These are phyloP conservation scores for Leptarthrus brevirostris DNA, from an alignment of 2,888 invertebrate genomes.

Conservation along the genomic window DNA sequence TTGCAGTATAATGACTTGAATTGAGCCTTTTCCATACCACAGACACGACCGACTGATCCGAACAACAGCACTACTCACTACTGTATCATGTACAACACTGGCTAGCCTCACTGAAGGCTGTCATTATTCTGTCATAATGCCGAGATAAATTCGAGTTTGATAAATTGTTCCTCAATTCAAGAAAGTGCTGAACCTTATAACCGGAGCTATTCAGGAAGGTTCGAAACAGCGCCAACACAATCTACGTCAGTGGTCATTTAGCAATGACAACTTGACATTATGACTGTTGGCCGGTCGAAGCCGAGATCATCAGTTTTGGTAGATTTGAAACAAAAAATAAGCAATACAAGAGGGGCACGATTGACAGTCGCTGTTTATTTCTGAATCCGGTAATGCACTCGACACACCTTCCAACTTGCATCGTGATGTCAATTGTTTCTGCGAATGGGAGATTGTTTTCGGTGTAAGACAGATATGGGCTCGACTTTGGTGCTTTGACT, in stretches of 20 bases:
- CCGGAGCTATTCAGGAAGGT: background rate
- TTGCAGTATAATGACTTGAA: constrained; percentile 25
- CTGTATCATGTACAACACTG: background rate
- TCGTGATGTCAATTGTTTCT: background rate
- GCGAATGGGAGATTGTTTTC: background rate
- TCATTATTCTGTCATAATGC: constrained; percentile 53
- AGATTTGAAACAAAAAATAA: background rate
- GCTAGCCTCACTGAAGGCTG: constrained; percentile 31
- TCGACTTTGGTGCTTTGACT: background rate
- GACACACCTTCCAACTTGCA: background rate
- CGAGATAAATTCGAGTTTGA: constrained; percentile 52
- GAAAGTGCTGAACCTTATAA: constrained; percentile 26
- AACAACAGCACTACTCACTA: background rate
- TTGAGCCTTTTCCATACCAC: constrained; percentile 29
- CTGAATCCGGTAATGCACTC: background rate
- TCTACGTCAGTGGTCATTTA: constrained; percentile 33
- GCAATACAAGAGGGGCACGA: too few species aligned
- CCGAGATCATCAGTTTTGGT: too few species aligned
- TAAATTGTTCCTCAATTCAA: constrained; percentile 44
- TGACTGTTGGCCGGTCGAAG: background rate
- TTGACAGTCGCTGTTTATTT: background rate
- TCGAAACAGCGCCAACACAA: background rate
- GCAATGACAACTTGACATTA: constrained; percentile 27
- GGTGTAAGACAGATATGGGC: background rate
- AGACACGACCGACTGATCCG: constrained; percentile 4